These are phyloP conservation scores for Valencia hispanica DNA, from an alignment of 2,797 vertebrate species.

Conservation along the genomic window DNA sequence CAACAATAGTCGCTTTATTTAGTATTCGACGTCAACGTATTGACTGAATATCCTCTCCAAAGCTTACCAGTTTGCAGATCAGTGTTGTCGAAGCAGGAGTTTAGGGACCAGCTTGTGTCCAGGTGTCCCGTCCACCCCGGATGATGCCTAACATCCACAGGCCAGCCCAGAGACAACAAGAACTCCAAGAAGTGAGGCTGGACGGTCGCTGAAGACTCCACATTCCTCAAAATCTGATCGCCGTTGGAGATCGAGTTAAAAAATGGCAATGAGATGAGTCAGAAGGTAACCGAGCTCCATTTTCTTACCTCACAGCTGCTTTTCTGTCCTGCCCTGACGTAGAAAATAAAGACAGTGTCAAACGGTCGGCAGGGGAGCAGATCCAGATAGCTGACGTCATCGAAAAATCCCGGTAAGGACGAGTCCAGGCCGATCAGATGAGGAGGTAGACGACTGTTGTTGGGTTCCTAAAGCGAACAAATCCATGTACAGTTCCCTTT, in stretches of 20 bases:
- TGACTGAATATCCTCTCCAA: slow-evolving; percentile 4
- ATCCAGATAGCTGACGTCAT: slow-evolving; percentile 95
- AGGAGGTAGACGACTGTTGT: slow-evolving; percentile 96
- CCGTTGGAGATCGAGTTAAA: too few species aligned
- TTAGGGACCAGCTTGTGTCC: slow-evolving; percentile 96
- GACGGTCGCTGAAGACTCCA: slow-evolving; percentile 90
- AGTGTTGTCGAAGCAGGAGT: slow-evolving; percentile 83
- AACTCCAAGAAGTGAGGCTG: slow-evolving; percentile 96
- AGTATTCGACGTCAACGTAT: neutral
- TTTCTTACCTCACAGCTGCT: slow-evolving; percentile 90
- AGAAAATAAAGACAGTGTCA: slow-evolving; percentile 97
- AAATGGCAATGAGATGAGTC: too few species aligned
- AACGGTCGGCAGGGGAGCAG: slow-evolving; percentile 94
- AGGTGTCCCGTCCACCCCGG: slow-evolving; percentile 95
- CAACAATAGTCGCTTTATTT: neutral
- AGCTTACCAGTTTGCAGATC: slow-evolving; percentile 81
- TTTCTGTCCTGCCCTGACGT: slow-evolving; percentile 94
- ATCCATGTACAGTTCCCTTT: neutral
- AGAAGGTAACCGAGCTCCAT: neutral
- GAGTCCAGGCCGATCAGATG: slow-evolving; percentile 95
- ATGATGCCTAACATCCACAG: slow-evolving; percentile 91
- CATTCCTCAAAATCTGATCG: slow-evolving; percentile 91
- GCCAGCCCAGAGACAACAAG: slow-evolving; percentile 94
- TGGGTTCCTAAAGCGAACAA: slow-evolving; percentile 83
- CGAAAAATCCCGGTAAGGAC: slow-evolving; percentile 91